A percentile compares a stretch with the other conserved stretches of the same genome.
phyloP scores from a whole-genome alignment of 1,140 invertebrate species.

The Gerris buenoi region DNA sequence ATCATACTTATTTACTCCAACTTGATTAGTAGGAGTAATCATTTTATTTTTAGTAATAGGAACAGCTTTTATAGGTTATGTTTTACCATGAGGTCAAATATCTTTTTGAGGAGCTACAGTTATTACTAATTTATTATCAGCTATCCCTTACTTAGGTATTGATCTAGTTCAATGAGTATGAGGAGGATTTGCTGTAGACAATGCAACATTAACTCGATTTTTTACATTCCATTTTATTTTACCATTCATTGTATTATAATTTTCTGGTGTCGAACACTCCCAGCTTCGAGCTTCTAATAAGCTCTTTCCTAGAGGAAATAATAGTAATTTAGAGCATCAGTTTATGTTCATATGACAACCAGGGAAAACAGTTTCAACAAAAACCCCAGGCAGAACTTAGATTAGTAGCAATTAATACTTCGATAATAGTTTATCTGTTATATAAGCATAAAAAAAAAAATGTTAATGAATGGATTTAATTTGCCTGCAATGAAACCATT shows the following conservation, averaged over 20 bases:
- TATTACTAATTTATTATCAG: constrained; percentile 52
- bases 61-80: constrained; percentile 52
- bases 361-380: too few relatives aligned
- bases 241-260: constrained; percentile 43
- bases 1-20: constrained; percentile 7
- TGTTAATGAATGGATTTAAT: too few relatives aligned
- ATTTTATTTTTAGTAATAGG: constrained; percentile 35
- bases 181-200: constrained; percentile 49
- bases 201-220: constrained; percentile 50
- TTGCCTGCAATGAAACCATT: too few relatives aligned
- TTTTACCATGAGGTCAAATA: constrained; percentile 54
- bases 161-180: constrained; percentile 46
- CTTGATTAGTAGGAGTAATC: constrained; percentile 8
- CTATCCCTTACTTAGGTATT: constrained; percentile 44
- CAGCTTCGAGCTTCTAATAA: too few relatives aligned
- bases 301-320: too few relatives aligned
- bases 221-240: constrained; percentile 51
- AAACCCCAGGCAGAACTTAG: too few relatives aligned
- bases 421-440: too few relatives aligned
- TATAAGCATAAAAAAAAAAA: too few relatives aligned
- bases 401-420: too few relatives aligned
- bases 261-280: too few relatives aligned
- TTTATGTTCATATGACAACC: too few relatives aligned
- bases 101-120: constrained; percentile 54
- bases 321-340: too few relatives aligned